A percentile compares a stretch with the other conserved stretches of the same genome.
phyloP scores from a whole-genome alignment of 1,140 invertebrate species.

The Pissodes strobi region DNA sequence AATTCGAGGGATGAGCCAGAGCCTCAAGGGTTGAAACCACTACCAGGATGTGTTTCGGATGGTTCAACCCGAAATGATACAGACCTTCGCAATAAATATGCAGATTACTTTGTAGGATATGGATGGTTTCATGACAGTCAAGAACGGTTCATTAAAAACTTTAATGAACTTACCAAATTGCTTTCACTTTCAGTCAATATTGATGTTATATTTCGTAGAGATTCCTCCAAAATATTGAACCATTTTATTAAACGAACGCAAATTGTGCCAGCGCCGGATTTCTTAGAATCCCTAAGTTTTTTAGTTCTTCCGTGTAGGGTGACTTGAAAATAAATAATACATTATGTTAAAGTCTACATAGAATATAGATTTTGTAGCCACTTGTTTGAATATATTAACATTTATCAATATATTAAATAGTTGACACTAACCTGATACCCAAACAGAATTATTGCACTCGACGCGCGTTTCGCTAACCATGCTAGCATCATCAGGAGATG shows the following conservation, averaged over 20 bases:
- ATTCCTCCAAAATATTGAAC: conserved; percentile 26
- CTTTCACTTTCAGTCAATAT: conserved; percentile 25
- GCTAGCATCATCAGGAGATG: no score
- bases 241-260: conserved; percentile 32
- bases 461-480: no score
- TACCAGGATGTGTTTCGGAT: conserved; percentile 22
- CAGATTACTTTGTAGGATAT: conserved; percentile 29
- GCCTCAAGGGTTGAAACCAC: conserved; percentile 17
- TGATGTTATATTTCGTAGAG: conserved; percentile 18
- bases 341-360: no score
- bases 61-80: conserved; percentile 18
- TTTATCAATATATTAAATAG: no score
- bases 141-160: conserved; percentile 24
- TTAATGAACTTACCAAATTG: conserved; percentile 18
- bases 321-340: no score
- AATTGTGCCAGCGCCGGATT: conserved; percentile 23
- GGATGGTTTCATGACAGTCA: conserved; percentile 23
- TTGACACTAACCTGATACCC: no score
- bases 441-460: no score
- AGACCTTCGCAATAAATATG: conserved; percentile 24
- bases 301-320: conserved; percentile 23
- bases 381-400: no score
- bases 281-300: conserved; percentile 26
- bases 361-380: no score
- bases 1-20: conserved; percentile 25